Percentiles rank a stretch among this genome's conserved stretches.
Conservation (phyloP, 2,797 vertebrate genomes). For the Lagocephalus sceleratus region DNA sequence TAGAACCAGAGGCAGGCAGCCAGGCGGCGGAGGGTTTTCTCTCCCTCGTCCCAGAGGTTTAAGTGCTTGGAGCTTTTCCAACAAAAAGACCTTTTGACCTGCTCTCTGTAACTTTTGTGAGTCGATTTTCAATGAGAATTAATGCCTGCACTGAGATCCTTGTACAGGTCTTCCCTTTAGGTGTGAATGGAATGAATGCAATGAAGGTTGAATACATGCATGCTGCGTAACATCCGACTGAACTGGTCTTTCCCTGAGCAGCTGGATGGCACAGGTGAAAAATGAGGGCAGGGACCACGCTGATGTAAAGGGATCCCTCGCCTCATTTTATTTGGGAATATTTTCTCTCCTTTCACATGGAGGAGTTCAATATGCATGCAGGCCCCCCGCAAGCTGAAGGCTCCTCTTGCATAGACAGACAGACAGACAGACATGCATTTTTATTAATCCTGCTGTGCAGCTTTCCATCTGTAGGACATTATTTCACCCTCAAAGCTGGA, state of each 20-base stretch:
- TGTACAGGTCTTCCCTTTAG: slow-evolving; percentile 29
- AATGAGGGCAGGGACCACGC: slow-evolving; percentile 31
- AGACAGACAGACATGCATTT: slow-evolving; percentile 28
- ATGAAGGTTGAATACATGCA: slow-evolving; percentile 23
- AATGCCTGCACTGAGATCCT: slow-evolving; percentile 38
- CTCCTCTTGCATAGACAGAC: slow-evolving; percentile 22
- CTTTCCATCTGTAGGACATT: slow-evolving; percentile 12
- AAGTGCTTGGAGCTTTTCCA: slow-evolving; percentile 44
- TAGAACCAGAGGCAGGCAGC: slow-evolving; percentile 31
- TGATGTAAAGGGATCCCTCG: slow-evolving; percentile 34
- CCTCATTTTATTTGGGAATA: slow-evolving; percentile 31
- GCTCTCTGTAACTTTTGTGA: slow-evolving; percentile 46
- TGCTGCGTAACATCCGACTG: slow-evolving; percentile 33
- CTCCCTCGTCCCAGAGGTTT: slow-evolving; percentile 49
- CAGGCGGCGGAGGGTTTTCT: slow-evolving; percentile 36
- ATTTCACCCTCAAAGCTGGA: neutral
- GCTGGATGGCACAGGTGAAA: slow-evolving; percentile 36
- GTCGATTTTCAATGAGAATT: slow-evolving; percentile 50
- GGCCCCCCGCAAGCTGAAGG: slow-evolving; percentile 10
- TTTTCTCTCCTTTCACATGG: slow-evolving; percentile 20
- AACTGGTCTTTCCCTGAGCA: slow-evolving; percentile 32
- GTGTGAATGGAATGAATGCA: slow-evolving; percentile 22
- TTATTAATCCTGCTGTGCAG: slow-evolving; percentile 11
- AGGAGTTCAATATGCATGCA: slow-evolving; percentile 31
- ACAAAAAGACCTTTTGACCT: slow-evolving; percentile 58